phyloP scores from a whole-genome alignment of 2,888 invertebrate genomes.

The Ditula angustiorana region DNA sequence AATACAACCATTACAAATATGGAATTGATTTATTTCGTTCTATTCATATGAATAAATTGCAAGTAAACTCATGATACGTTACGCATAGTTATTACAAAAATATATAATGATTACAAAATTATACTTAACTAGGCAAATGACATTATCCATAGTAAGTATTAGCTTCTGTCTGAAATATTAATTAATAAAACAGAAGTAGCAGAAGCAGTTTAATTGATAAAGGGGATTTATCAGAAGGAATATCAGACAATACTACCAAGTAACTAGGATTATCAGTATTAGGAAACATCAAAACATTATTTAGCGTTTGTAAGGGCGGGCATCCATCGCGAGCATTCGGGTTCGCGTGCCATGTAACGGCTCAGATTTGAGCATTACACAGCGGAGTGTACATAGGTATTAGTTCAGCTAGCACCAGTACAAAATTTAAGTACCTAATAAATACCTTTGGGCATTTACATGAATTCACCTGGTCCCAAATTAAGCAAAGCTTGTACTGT shows the following conservation, averaged over 20 bases:
- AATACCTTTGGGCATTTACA: too few relatives aligned
- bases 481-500: too few relatives aligned
- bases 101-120: conserved; percentile 73
- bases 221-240: background rate
- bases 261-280: background rate
- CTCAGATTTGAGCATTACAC: too few relatives aligned
- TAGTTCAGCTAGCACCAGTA: too few relatives aligned
- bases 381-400: too few relatives aligned
- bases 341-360: too few relatives aligned
- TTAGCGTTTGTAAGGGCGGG: background rate
- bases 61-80: conserved; percentile 64
- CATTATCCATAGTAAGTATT: conserved; percentile 19
- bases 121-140: conserved; percentile 66
- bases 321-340: too few relatives aligned
- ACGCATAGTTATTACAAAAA: conserved; percentile 64
- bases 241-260: background rate
- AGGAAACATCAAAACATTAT: background rate
- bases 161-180: conserved; percentile 10
- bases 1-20: conserved; percentile 61
- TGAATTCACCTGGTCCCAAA: too few relatives aligned
- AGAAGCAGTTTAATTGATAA: conserved; percentile 5
- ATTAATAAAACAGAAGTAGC: conserved; percentile 5
- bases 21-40: conserved; percentile 75
- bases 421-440: too few relatives aligned
- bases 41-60: conserved; percentile 72